These are phyloP conservation scores for Saccostrea cuccullata DNA, from an alignment of 1,140 invertebrate genomes.

Conservation along the genomic window DNA sequence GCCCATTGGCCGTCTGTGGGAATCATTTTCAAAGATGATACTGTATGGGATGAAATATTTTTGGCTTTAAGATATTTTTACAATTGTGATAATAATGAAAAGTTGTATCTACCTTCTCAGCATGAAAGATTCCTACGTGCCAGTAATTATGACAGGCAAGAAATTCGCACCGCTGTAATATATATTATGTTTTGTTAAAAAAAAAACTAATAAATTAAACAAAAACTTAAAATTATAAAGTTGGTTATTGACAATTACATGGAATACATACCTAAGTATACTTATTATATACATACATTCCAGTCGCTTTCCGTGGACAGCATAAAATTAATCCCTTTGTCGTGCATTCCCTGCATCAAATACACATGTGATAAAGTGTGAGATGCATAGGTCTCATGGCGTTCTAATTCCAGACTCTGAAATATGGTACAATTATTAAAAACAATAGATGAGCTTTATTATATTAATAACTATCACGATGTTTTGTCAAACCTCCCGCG, in stretches of 20 bases:
- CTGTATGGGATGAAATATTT: too few relatives aligned
- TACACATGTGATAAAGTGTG: constrained; percentile 82
- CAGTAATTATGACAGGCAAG: constrained; percentile 82
- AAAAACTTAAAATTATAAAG: too few relatives aligned
- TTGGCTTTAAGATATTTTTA: too few relatives aligned
- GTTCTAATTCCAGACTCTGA: constrained; percentile 78
- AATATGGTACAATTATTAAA: not conserved
- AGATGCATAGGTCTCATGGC: constrained; percentile 81
- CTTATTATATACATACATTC: constrained; percentile 74
- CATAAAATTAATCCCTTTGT: constrained; percentile 80
- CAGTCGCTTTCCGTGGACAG: constrained; percentile 80
- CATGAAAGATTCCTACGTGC: constrained; percentile 81
- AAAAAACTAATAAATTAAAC: too few relatives aligned
- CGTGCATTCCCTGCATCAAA: constrained; percentile 80
- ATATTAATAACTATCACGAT: too few relatives aligned
- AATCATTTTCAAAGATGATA: too few relatives aligned
- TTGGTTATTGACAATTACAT: too few relatives aligned
- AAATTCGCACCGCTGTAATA: constrained; percentile 79
- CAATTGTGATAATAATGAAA: too few relatives aligned
- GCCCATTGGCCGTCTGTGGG: too few relatives aligned
- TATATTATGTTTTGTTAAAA: not conserved
- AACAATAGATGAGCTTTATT: too few relatives aligned
- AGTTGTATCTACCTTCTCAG: constrained; percentile 77
- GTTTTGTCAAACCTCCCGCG: too few relatives aligned
- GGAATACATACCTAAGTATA: too few relatives aligned